Conservation (phyloP, 2,888 invertebrate genomes). For the Apamea monoglypha region DNA sequence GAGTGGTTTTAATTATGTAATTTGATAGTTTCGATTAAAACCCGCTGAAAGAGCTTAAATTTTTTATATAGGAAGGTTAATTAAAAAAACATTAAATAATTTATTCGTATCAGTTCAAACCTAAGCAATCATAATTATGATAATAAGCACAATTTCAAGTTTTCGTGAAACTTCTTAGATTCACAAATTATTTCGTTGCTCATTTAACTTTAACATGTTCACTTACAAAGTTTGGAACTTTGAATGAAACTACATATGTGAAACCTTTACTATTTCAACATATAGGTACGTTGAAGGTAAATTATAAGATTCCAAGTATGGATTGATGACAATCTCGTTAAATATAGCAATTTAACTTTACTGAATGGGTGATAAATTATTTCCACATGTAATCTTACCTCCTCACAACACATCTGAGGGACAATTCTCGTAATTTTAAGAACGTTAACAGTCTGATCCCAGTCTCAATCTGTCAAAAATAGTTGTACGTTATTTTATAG, state of each 20-base stretch:
- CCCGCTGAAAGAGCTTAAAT: not conserved
- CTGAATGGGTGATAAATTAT: not conserved
- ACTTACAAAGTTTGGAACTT: conserved; percentile 23
- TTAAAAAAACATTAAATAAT: too few species aligned
- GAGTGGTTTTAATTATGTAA: not conserved
- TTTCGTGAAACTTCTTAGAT: conserved; percentile 18
- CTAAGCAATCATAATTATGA: not conserved
- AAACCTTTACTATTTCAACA: conserved; percentile 1
- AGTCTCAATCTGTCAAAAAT: too few species aligned
- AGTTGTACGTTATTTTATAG: too few species aligned
- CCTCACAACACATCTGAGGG: not conserved
- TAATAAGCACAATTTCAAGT: not conserved
- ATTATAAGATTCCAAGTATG: not conserved
- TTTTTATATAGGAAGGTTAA: not conserved
- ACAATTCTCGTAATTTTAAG: not conserved
- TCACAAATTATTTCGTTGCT: conserved; percentile 31
- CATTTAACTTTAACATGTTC: conserved; percentile 35
- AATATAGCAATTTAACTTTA: not conserved
- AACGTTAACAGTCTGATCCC: too few species aligned
- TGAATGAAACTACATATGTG: not conserved
- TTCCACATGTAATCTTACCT: not conserved
- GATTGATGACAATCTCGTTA: not conserved
- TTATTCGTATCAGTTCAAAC: not conserved
- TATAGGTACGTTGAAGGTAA: conserved; percentile 6
- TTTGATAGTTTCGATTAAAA: not conserved